Evolutionary conservation across 1,140 invertebrate species (phyloP), one percentile per base, ranked within the genome.

Genomic region (Drosophila teissieri): DNA sequence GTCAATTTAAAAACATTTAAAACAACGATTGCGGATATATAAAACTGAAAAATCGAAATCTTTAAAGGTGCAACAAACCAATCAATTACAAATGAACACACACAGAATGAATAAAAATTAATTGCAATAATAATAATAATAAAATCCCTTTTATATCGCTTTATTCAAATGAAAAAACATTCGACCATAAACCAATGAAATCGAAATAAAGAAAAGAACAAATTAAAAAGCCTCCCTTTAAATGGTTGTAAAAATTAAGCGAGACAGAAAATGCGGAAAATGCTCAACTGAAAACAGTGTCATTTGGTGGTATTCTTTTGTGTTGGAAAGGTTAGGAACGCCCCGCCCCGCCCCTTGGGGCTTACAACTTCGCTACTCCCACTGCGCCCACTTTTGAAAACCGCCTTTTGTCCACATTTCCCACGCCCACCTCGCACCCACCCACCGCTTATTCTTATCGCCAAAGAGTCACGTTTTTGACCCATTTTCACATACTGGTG

Each of bases 401-500:
- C 57, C 56, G 44, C 44, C 31, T 45, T 15, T 19, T 19, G 15
- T 39, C 42, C 42, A 27, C 42, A 15, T 22, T 48, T 27, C 34
- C 44, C 60, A 62, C 36, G 34, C 39, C 39, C 54, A 15, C n/a
- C n/a, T n/a, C n/a, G 46, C 22, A 4, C 22, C 45, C 14, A 15
- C 55, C 39, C 31, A 14, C 44, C 31, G 49, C 31, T n/a, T n/a
- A n/a, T 68, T 53, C 46, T 68, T 57, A 42, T 49, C 52, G 65
- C 52, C 48, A 42, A 72, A 72, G 68, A 72, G 65, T 72, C 68
- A 72, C 68, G 68, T 72, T 72, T 72, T 72, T 72, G 68, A 72
- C 68, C 68, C 68, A 72, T 72, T 72, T 72, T 72, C 65, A 70
- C 68, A 72, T 72, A 27, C 52, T 70, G 52, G 46, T 11, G 42